Conservation (phyloP, 2,797 vertebrate species). For the Malacoctenus gilli region DNA sequence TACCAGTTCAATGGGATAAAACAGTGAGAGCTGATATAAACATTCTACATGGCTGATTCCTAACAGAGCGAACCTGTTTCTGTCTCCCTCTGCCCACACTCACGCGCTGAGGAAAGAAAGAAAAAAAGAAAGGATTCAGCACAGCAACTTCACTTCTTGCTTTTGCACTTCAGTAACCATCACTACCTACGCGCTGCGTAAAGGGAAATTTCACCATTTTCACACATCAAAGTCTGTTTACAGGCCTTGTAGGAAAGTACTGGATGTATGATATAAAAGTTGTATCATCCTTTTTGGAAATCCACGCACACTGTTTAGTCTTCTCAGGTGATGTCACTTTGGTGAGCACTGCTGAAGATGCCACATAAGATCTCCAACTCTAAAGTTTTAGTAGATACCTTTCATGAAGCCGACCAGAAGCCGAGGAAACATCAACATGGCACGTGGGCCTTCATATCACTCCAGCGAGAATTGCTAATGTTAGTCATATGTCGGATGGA, state of each 20-base stretch:
- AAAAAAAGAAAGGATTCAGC: no score
- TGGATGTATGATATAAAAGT: neutral
- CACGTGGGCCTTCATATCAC: no score
- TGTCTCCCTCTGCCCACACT: neutral
- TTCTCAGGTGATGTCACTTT: neutral
- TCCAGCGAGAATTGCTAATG: neutral
- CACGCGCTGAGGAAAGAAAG: no score
- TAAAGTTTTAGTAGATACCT: no score
- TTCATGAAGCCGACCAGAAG: no score
- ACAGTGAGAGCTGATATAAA: neutral
- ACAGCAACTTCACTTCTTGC: neutral
- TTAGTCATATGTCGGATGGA: slow-evolving; percentile 3
- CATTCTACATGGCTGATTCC: neutral
- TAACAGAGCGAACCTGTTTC: neutral
- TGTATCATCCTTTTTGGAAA: neutral
- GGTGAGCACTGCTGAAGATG: neutral
- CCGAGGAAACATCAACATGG: no score
- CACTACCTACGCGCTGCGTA: neutral
- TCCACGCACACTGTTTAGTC: neutral
- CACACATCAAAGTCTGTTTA: neutral
- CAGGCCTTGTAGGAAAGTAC: neutral
- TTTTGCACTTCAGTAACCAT: neutral
- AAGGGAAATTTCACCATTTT: neutral
- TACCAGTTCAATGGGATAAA: neutral
- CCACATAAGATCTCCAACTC: no score